Evolutionary conservation across 2,113 vertebrate species (phyloP).

Genomic region (Perognathus longimembris): DNA sequence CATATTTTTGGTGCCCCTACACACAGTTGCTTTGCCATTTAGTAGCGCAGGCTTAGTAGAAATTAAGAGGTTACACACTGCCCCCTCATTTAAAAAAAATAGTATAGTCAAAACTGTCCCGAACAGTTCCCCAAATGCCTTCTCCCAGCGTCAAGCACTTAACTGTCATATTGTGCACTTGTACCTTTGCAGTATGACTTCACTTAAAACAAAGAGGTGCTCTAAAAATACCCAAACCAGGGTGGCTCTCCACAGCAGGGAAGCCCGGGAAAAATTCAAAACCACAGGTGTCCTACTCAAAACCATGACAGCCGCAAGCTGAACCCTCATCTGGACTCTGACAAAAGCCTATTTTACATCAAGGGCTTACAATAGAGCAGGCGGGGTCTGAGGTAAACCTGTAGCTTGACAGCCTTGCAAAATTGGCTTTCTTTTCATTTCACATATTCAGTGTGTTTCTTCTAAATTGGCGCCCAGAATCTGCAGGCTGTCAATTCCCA

Average conservation of each 20-base stretch:
- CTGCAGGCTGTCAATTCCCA: background rate
- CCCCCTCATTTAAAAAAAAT: background rate
- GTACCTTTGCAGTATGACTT: constrained; percentile 44
- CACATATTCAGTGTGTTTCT: constrained; percentile 54
- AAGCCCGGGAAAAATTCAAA: constrained; percentile 82
- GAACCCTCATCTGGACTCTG: constrained; percentile 86
- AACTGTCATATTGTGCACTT: constrained; percentile 35
- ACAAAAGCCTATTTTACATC: constrained; percentile 80
- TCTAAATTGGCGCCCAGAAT: background rate
- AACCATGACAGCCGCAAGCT: constrained; percentile 83
- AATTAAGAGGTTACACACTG: background rate
- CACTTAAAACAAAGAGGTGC: constrained; percentile 65
- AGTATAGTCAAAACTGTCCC: background rate
- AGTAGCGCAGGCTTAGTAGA: background rate
- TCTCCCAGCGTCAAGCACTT: background rate
- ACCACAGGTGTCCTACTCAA: constrained; percentile 83
- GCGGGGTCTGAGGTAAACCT: constrained; percentile 52
- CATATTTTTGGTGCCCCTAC: background rate
- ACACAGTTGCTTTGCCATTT: background rate
- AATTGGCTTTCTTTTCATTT: constrained; percentile 52
- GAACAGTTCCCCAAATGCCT: background rate
- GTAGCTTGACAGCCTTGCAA: constrained; percentile 48
- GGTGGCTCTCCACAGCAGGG: constrained; percentile 83
- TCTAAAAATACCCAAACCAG: constrained; percentile 73
- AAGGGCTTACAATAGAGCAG: constrained; percentile 54